Base-by-base conservation (phyloP, 2,113 vertebrate genomes). In the Melanocharis versteri region DNA sequence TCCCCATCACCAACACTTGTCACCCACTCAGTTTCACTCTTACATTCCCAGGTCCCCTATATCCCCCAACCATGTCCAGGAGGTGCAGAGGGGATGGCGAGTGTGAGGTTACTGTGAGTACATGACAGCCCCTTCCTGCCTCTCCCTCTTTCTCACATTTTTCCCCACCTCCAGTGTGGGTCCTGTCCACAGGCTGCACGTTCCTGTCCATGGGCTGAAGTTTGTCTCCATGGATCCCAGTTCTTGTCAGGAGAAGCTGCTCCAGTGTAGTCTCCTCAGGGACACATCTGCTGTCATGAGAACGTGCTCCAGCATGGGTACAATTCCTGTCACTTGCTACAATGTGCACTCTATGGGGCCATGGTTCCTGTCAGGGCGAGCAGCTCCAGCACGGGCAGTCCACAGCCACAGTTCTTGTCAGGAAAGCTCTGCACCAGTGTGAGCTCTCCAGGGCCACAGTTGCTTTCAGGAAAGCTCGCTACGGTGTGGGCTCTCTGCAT, bases 331-430 rank as follows among this genome's bases (percentile, higher is more conserved):
- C 28, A 18, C 37, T 24, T 45, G 10, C 13, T 57, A 7, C 37
- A 18, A 3, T 1, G 6, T 23, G 35, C 21, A 13, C 15, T 44
- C 11, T 13, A 7, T 0, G 1, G 15, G 13, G 27, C n/a, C 57
- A 39, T 16, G 37, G 20, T 1, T 62, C 8, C 44, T 40, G 7
- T 57, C 19, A 66, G 33, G 8, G 8, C 1, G 85, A 57, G 8
- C 4, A 14, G 31, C 22, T 93, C 14, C n/a, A 47, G 16, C 11
- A 18, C 3, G 5, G 22, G 24, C 24, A 33, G 15, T 30, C 27
- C 50, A 54, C 2, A 6, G 23, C 13, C 24, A 22, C 15, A 33
- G 26, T 6, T 45, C 45, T 33, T 10, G 4, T 9, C 60, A 85
- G 28, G 35, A 81, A 42, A 68, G 58, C 6, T 37, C 27, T 30